phyloP scores from a whole-genome alignment of 2,888 invertebrate genomes.

The Shargacucullia verbasci region DNA sequence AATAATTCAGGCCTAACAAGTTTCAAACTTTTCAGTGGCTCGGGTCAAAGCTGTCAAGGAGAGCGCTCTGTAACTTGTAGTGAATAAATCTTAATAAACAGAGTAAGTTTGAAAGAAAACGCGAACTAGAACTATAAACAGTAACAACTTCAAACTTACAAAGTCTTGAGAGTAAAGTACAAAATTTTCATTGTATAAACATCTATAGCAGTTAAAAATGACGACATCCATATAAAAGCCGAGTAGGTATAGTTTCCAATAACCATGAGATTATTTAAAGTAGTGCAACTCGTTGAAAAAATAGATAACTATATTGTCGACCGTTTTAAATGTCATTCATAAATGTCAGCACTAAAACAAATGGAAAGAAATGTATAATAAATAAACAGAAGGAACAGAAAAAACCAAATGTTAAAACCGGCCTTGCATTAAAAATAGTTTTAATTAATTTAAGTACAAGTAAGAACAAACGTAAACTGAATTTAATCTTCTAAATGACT shows the following conservation, averaged over 20 bases:
- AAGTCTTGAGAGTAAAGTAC: not conserved
- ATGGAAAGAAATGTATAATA: slow-evolving; percentile 8
- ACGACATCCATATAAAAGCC: too few species aligned
- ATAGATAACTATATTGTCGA: too few species aligned
- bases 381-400: not conserved
- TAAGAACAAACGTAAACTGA: slow-evolving; percentile 42
- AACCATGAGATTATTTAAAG: too few species aligned
- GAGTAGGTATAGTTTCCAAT: too few species aligned
- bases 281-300: too few species aligned
- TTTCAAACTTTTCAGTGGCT: slow-evolving; percentile 46
- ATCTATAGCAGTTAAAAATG: too few species aligned
- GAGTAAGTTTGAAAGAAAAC: slow-evolving; percentile 21
- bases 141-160: slow-evolving; percentile 9
- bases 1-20: slow-evolving; percentile 50
- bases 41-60: slow-evolving; percentile 23
- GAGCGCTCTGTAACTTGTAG: slow-evolving; percentile 24
- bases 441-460: slow-evolving; percentile 40
- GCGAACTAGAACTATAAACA: slow-evolving; percentile 12
- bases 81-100: slow-evolving; percentile 30
- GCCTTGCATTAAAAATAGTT: slow-evolving; percentile 10
- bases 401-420: slow-evolving; percentile 14
- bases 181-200: not conserved
- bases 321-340: too few species aligned
- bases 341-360: too few species aligned
- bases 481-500: slow-evolving; percentile 46